These are phyloP conservation scores for Leptinotarsa rubiginosa DNA, from an alignment of 2,888 invertebrate species.

Conservation along the genomic window DNA sequence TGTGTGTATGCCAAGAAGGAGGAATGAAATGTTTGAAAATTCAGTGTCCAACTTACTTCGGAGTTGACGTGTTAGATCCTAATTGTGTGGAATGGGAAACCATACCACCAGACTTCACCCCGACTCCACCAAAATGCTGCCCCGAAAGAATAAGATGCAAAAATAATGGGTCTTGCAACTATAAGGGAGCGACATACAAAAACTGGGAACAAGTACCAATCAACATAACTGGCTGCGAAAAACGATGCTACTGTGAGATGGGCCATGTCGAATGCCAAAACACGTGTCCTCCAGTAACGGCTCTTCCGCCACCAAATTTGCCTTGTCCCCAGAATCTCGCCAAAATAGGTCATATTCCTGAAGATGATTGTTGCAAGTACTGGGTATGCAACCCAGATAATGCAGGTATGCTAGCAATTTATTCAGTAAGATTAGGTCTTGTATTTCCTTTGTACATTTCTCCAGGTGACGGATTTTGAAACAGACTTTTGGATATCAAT, in stretches of 20 bases:
- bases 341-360: conserved; percentile 74
- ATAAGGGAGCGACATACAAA: conserved; percentile 74
- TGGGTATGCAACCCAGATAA: conserved; percentile 72
- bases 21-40: conserved; percentile 83
- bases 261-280: conserved; percentile 88
- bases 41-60: conserved; percentile 86
- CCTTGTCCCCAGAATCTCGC: conserved; percentile 79
- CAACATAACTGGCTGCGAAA: conserved; percentile 85
- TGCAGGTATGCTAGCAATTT: conserved; percentile 34
- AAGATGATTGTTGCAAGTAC: conserved; percentile 86
- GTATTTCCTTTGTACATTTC: neutral
- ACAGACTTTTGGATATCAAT: no score
- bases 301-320: conserved; percentile 79
- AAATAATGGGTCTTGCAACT: conserved; percentile 85
- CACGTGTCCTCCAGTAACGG: conserved; percentile 82
- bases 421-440: neutral
- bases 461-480: neutral
- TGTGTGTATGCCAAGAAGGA: conserved; percentile 80
- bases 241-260: conserved; percentile 88
- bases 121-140: conserved; percentile 83
- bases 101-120: conserved; percentile 77
- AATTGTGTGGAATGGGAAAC: conserved; percentile 90
- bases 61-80: conserved; percentile 85
- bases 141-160: conserved; percentile 82
- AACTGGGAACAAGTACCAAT: conserved; percentile 88